Evolutionary conservation across 2,113 vertebrate species (phyloP).

Genomic region (Pangasianodon gigas): DNA sequence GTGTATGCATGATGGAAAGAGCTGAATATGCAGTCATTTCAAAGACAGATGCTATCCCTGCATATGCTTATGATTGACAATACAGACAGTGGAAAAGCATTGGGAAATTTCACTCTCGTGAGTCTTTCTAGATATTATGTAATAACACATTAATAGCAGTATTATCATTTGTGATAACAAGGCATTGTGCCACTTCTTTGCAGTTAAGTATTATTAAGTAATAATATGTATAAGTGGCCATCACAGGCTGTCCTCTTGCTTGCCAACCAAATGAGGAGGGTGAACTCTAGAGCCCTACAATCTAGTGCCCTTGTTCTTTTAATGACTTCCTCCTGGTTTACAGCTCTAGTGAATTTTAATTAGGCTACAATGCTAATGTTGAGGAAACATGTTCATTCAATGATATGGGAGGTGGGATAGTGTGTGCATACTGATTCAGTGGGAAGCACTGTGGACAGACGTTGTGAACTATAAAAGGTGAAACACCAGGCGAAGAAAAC

Average conservation of each 20-base stretch:
- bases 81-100: not conserved
- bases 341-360: constrained; percentile 72
- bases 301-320: constrained; percentile 70
- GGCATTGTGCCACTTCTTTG: not conserved
- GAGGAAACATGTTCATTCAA: constrained; percentile 55
- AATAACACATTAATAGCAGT: constrained; percentile 27
- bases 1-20: not conserved
- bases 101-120: not conserved
- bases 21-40: constrained; percentile 39
- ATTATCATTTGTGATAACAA: constrained; percentile 29
- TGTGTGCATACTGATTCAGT: not conserved
- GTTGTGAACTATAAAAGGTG: not conserved
- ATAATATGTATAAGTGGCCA: constrained; percentile 10
- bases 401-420: constrained; percentile 44
- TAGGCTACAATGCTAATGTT: constrained; percentile 63
- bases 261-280: constrained; percentile 6
- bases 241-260: not conserved
- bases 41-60: constrained; percentile 23
- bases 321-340: constrained; percentile 72
- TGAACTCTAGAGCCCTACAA: constrained; percentile 44
- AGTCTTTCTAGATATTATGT: not conserved
- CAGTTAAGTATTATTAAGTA: not conserved
- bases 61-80: not conserved
- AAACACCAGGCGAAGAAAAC: constrained; percentile 24
- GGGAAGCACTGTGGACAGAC: not conserved